Evolutionary conservation across 2,888 invertebrate genomes (phyloP).

Genomic region (Sturmia bella): DNA sequence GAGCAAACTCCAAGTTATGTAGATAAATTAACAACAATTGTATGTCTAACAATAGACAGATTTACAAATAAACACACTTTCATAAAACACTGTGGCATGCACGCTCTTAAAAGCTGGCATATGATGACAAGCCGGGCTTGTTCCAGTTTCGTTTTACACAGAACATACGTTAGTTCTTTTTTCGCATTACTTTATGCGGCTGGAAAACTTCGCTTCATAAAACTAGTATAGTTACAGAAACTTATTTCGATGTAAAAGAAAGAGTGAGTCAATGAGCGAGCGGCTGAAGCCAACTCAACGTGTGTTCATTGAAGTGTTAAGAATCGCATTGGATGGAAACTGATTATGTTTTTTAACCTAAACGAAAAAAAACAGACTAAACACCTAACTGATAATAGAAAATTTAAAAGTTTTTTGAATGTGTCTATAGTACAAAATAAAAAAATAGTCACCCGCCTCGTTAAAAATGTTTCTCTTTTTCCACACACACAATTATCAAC

Average conservation of each 20-base stretch:
- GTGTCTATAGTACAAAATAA: too few species aligned
- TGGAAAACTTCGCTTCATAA: constrained; percentile 23
- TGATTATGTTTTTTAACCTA: constrained; percentile 58
- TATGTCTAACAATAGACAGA: constrained; percentile 59
- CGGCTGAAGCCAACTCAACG: constrained; percentile 42
- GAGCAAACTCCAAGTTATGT: constrained; percentile 63
- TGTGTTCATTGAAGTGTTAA: constrained; percentile 62
- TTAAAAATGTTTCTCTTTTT: too few species aligned
- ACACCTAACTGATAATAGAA: not conserved
- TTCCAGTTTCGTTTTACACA: constrained; percentile 60
- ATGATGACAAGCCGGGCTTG: constrained; percentile 59
- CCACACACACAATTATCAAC: too few species aligned
- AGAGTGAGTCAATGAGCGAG: constrained; percentile 22
- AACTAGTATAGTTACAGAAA: constrained; percentile 28
- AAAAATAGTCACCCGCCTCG: too few species aligned
- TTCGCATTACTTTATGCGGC: constrained; percentile 31
- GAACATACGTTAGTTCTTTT: constrained; percentile 23
- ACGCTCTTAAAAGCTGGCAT: constrained; percentile 36
- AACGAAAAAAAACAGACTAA: not conserved
- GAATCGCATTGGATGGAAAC: constrained; percentile 59
- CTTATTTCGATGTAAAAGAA: constrained; percentile 30
- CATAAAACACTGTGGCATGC: constrained; percentile 34
- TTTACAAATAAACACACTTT: constrained; percentile 31
- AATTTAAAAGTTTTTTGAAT: not conserved
- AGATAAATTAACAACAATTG: constrained; percentile 68